A percentile compares a stretch with the other conserved stretches of the same genome.
Conservation (phyloP, 1,140 invertebrate species). For the Xylocopa sonorina region DNA sequence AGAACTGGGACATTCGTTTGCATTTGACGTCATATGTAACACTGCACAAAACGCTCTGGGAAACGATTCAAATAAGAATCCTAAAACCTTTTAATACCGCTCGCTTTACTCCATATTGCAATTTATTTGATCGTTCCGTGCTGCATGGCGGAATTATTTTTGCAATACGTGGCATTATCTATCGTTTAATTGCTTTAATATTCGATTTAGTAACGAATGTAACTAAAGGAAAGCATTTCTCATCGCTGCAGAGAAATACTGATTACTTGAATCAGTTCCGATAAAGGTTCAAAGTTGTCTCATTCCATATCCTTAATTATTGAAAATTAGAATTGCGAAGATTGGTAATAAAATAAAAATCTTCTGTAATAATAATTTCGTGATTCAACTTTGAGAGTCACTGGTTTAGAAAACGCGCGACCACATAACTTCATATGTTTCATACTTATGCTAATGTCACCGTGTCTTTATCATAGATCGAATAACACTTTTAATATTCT, state of each 20-base stretch:
- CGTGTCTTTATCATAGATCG: neutral
- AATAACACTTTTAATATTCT: neutral
- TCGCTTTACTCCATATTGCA: neutral
- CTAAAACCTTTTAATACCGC: neutral
- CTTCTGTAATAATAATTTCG: too few relatives aligned
- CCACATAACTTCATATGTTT: too few relatives aligned
- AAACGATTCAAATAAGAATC: neutral
- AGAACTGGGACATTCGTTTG: constrained; percentile 5
- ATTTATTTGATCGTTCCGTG: neutral
- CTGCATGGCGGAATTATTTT: neutral
- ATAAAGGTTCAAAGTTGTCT: too few relatives aligned
- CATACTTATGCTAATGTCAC: neutral
- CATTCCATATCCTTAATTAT: too few relatives aligned
- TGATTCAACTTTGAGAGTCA: too few relatives aligned
- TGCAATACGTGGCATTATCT: neutral
- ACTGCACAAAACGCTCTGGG: neutral
- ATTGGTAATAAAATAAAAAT: too few relatives aligned
- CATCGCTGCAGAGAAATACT: too few relatives aligned
- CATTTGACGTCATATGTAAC: neutral
- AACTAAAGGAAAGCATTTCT: too few relatives aligned
- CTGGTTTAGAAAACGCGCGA: too few relatives aligned
- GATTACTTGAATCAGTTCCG: too few relatives aligned
- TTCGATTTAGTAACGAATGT: too few relatives aligned
- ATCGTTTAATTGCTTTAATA: neutral
- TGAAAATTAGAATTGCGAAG: too few relatives aligned